Conservation (phyloP, 1,140 invertebrate genomes). For the Drosophila navojoa region DNA sequence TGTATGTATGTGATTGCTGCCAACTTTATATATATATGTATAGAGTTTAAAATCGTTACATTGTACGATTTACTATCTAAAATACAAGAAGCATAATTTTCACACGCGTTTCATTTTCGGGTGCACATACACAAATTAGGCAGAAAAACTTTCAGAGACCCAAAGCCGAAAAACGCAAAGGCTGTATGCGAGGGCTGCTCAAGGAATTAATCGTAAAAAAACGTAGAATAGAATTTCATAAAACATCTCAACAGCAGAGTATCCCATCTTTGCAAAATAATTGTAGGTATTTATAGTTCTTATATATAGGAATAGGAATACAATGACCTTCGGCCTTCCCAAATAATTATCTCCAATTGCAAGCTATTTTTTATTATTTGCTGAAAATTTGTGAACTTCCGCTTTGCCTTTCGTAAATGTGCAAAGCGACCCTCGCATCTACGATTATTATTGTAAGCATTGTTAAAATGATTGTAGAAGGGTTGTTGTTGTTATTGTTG, state of each 20-base stretch:
- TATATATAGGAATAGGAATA: no score
- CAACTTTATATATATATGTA: slow-evolving; percentile 16
- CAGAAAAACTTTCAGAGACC: slow-evolving; percentile 62
- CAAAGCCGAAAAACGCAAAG: slow-evolving; percentile 38
- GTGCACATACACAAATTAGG: slow-evolving; percentile 73
- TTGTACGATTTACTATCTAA: slow-evolving; percentile 56
- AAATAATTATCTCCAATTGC: no score
- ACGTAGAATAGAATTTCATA: no score
- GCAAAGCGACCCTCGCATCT: background rate
- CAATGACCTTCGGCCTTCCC: no score
- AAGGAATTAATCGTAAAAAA: background rate
- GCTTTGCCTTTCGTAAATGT: background rate
- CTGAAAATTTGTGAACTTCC: background rate
- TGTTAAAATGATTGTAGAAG: slow-evolving; percentile 42
- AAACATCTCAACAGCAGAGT: no score
- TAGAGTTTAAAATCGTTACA: slow-evolving; percentile 28
- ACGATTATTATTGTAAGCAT: slow-evolving; percentile 24
- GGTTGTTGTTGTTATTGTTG: slow-evolving; percentile 3
- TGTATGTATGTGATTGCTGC: slow-evolving; percentile 35
- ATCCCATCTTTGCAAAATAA: no score
- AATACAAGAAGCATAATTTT: slow-evolving; percentile 77
- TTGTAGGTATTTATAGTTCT: no score
- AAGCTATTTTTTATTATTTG: no score
- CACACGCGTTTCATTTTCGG: slow-evolving; percentile 78
- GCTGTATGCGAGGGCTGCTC: slow-evolving; percentile 21